Evolutionary conservation across 2,113 vertebrate species (phyloP), one percentile per base, ranked within the genome.

Genomic region (Nothobranchius kuhntae): DNA sequence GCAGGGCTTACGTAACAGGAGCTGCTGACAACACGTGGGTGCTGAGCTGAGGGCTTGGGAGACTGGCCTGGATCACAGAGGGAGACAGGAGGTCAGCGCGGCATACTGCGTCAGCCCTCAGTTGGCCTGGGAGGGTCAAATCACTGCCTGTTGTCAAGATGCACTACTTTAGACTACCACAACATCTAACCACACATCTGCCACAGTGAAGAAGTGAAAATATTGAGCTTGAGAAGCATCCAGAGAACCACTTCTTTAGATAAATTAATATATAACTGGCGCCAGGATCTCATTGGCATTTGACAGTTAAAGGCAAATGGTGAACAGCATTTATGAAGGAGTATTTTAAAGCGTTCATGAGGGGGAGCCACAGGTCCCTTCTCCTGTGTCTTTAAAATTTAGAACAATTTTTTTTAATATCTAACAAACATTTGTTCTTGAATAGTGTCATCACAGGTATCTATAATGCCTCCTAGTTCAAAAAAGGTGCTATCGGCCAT

Each of bases 1-100:
- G 84, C 68, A 79, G 73, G 45, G 51, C 71, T 91, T 91, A 90
- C 70, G 77, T 90, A 91, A 91, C 56, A 53, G 80, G 83, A 78
- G 73, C 82, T 78, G 85, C 84, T 82, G 86, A 86, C 77, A 87
- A 86, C 86, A 90, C 82, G 88, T 91, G 89, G 89, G 84, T 71
- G 83, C 81, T 62, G 87, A 85, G 81, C 83, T 51, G 76, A 78
- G 58, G 68, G 77, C 72, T 51, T n/a, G 73, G 75, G 78, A 81
- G 87, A 78, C 80, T 17, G 72, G 72, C 78, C 79, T 63, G 84
- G 84, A 87, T 89, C 86, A 73, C 63, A 15, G 74, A 64, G 68
- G 75, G 83, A 76, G 63, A 75, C 58, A 12, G 70, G 78, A 86
- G 89, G 84, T 90, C 88, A 88, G 64, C 65, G 4, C 44, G 24